Conservation (phyloP, 2,797 vertebrate genomes). For the Tragelaphus eurycerus region DNA sequence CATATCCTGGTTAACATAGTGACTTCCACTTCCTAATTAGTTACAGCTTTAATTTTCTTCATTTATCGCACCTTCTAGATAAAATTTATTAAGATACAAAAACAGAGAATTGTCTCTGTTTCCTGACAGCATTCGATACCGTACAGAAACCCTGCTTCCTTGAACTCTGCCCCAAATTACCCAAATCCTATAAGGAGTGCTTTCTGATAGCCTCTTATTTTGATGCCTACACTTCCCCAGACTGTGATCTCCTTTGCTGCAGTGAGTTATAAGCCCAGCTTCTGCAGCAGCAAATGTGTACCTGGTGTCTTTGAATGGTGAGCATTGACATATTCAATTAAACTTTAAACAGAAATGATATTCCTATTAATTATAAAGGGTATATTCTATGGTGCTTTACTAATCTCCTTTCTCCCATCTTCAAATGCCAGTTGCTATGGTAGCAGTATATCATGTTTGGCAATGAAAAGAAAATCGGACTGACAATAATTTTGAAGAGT, state of each 20-base stretch:
- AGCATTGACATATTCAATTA: neutral
- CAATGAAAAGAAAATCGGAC: slow-evolving; percentile 29
- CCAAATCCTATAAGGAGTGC: neutral
- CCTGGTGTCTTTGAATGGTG: neutral
- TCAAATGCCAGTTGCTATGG: slow-evolving; percentile 67
- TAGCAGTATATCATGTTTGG: slow-evolving; percentile 39
- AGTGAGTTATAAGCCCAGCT: neutral
- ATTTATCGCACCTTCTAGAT: neutral
- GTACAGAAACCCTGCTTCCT: neutral
- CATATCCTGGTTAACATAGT: neutral
- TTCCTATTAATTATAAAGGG: neutral
- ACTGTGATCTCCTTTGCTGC: neutral
- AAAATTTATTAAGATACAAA: neutral
- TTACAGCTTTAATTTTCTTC: neutral
- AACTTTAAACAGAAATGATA: neutral
- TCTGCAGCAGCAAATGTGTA: neutral
- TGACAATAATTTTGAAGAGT: neutral
- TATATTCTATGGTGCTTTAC: neutral
- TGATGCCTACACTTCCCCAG: too few species aligned
- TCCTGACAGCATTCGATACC: neutral
- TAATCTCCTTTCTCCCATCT: neutral
- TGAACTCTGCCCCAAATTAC: neutral
- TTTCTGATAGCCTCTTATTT: neutral
- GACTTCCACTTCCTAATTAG: neutral
- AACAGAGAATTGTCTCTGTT: neutral